Evolutionary conservation across 2,888 invertebrate genomes (phyloP).

Genomic region (Pyrochroa serraticornis): DNA sequence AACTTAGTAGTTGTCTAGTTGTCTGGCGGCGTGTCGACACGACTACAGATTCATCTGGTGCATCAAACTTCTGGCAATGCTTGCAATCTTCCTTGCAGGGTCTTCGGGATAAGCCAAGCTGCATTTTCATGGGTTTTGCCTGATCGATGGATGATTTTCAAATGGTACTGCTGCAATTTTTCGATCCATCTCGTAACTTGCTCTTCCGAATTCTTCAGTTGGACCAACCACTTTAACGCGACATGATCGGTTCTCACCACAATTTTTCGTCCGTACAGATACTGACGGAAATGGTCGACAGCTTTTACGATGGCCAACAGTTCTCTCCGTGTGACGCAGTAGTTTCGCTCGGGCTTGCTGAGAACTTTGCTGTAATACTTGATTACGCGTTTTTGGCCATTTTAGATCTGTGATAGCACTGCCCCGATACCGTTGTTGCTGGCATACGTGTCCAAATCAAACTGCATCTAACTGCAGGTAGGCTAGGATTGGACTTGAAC

Average conservation of each 20-base stretch:
- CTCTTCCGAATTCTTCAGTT: constrained; percentile 45
- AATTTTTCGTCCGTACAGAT: constrained; percentile 42
- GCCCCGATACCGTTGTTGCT: constrained; percentile 24
- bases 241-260: constrained; percentile 45
- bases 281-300: constrained; percentile 41
- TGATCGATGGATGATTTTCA: no score
- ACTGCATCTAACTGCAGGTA: constrained; percentile 61
- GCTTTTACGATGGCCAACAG: constrained; percentile 18
- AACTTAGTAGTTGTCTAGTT: background rate
- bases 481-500: constrained; percentile 51
- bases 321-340: constrained; percentile 36
- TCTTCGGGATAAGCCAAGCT: no score
- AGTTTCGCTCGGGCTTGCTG: constrained; percentile 33
- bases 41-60: no score
- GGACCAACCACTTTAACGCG: constrained; percentile 44
- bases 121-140: no score
- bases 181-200: constrained; percentile 48
- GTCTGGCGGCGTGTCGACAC: no score
- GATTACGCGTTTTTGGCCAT: constrained; percentile 31
- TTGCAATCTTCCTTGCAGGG: no score
- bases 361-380: constrained; percentile 35
- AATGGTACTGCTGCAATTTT: constrained; percentile 40
- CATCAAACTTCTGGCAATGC: no score
- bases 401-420: constrained; percentile 23
- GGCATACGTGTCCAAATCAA: constrained; percentile 20